Evolutionary conservation across 2,113 vertebrate genomes (phyloP).

Genomic region (Nothoprocta perdicaria): DNA sequence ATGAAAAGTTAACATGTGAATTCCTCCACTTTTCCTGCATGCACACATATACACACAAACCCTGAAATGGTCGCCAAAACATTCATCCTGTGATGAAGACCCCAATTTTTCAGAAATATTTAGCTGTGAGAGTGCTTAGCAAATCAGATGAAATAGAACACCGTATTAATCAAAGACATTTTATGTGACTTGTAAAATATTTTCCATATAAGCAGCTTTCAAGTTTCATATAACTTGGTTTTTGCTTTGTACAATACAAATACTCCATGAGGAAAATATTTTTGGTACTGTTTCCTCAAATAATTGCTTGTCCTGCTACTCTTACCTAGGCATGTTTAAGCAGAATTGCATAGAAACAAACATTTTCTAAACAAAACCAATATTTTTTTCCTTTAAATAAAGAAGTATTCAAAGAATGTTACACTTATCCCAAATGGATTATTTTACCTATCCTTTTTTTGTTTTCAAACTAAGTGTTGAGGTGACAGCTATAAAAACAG

Average conservation of each 20-base stretch:
- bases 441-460: conserved; percentile 19
- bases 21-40: background rate
- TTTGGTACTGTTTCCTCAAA: conserved; percentile 35
- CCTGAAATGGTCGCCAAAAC: background rate
- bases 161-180: conserved; percentile 24
- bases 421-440: conserved; percentile 10
- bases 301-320: background rate
- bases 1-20: background rate
- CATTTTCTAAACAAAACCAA: background rate
- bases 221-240: conserved; percentile 23
- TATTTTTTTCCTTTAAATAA: background rate
- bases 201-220: background rate
- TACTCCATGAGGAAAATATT: background rate
- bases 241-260: conserved; percentile 12
- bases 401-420: background rate
- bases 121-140: background rate
- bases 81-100: background rate
- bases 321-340: conserved; percentile 1
- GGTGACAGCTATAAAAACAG: conserved; percentile 14
- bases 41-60: background rate
- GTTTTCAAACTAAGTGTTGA: conserved; percentile 1
- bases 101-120: background rate
- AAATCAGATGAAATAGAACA: conserved; percentile 26
- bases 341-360: background rate
- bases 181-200: conserved; percentile 37